Percentiles rank a stretch among this genome's conserved stretches.
phyloP scores from a whole-genome alignment of 2,113 vertebrate species.

The Crotalus tigris region DNA sequence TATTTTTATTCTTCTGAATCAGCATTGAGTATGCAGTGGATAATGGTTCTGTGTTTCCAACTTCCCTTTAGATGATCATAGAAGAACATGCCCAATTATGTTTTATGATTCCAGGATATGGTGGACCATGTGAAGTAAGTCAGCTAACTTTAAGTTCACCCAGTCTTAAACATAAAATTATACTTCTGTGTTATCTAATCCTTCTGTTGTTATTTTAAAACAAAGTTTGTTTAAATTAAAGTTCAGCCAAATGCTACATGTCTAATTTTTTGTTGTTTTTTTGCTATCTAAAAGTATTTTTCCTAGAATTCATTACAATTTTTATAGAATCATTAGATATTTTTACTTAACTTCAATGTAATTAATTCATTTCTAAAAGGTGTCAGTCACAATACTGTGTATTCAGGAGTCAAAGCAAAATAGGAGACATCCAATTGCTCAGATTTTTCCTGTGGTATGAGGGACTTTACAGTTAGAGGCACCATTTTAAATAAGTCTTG shows the following conservation, averaged over 20 bases:
- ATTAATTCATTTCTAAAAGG: background rate
- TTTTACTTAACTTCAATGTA: background rate
- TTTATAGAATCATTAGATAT: background rate
- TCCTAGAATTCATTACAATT: background rate
- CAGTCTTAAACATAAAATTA: background rate
- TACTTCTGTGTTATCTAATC: background rate
- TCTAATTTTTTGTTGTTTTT: background rate
- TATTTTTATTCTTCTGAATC: background rate
- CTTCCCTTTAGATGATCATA: background rate
- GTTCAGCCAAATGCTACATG: too few relatives aligned
- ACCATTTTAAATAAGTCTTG: background rate
- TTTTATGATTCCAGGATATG: background rate
- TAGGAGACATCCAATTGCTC: background rate
- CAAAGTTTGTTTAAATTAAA: background rate
- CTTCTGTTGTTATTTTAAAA: background rate
- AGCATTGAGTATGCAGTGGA: background rate
- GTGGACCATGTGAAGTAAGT: background rate
- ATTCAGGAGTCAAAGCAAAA: background rate
- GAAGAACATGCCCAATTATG: background rate
- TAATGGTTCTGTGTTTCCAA: background rate
- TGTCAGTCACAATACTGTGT: background rate
- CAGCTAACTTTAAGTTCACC: background rate
- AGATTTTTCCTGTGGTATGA: background rate
- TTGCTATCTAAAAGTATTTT: background rate
- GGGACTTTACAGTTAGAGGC: background rate